A percentile compares a stretch with the other conserved stretches of the same genome.
Conservation (phyloP, 2,113 vertebrate species). For the Aphyosemion australe region DNA sequence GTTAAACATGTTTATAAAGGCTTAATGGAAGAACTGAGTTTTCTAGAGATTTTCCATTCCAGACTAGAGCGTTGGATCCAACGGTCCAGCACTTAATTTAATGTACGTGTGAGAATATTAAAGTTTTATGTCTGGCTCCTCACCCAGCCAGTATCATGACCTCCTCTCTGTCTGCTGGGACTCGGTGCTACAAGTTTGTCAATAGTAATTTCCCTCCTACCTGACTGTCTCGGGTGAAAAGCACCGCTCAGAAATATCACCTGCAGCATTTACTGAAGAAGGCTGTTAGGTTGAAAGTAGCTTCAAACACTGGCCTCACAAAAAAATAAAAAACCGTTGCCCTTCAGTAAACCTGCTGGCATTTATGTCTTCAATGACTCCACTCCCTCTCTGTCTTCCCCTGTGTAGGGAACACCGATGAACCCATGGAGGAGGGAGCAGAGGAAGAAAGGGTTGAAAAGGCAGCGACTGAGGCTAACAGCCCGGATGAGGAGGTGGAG, state of each 20-base stretch:
- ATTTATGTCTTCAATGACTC: conserved; percentile 46
- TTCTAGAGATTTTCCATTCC: no score
- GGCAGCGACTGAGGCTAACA: conserved; percentile 34
- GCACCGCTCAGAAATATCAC: conserved; percentile 48
- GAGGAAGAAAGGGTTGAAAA: conserved; percentile 49
- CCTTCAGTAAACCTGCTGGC: conserved; percentile 34
- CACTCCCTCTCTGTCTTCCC: conserved; percentile 34
- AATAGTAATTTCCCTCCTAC: conserved; percentile 44
- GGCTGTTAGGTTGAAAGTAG: conserved; percentile 31
- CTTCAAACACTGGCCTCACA: conserved; percentile 43
- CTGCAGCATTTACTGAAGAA: conserved; percentile 40
- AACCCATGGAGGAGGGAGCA: conserved; percentile 63
- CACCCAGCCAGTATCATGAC: conserved; percentile 14
- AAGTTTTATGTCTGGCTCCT: conserved; percentile 35
- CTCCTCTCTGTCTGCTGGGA: conserved; percentile 13
- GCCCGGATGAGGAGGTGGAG: conserved; percentile 47
- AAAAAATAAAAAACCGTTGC: conserved; percentile 14
- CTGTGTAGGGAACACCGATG: conserved; percentile 50
- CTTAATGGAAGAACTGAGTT: no score
- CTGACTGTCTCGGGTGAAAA: conserved; percentile 27
- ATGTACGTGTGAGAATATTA: conserved; percentile 25
- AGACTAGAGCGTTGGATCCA: not conserved
- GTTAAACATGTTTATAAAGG: no score
- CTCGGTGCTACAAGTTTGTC: conserved; percentile 35
- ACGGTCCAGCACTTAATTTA: conserved; percentile 9